Conservation (phyloP, 2,797 vertebrate species). For the Clarias laeviceps region DNA sequence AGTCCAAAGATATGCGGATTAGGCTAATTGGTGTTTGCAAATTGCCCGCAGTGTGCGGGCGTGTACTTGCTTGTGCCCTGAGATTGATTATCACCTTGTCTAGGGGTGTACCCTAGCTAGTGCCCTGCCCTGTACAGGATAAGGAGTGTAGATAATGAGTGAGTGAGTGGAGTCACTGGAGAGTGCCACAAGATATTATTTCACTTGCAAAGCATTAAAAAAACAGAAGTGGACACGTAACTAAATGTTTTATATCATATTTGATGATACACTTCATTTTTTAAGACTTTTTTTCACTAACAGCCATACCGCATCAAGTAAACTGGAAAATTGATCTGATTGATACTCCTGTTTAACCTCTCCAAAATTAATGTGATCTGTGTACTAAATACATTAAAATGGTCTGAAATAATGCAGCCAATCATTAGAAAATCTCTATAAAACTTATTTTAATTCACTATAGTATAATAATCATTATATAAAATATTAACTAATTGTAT, state of each 20-base stretch:
- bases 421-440: no score
- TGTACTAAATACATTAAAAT: neutral
- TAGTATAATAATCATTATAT: neutral
- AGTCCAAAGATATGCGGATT: no score
- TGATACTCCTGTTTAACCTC: neutral
- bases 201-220: neutral
- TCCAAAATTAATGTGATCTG: neutral
- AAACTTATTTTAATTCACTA: neutral
- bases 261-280: neutral
- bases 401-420: neutral
- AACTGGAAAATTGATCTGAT: no score
- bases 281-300: neutral
- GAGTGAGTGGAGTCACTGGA: neutral
- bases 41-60: no score
- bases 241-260: neutral
- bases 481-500: neutral
- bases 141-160: no score
- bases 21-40: no score
- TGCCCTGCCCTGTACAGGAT: no score
- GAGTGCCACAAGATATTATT: neutral
- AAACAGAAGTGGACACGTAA: neutral
- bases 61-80: no score
- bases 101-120: no score
- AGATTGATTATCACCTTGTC: no score
- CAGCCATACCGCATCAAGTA: no score